These are phyloP conservation scores for Drosophila saltans DNA, from an alignment of 1,140 invertebrate species.

Conservation along the genomic window DNA sequence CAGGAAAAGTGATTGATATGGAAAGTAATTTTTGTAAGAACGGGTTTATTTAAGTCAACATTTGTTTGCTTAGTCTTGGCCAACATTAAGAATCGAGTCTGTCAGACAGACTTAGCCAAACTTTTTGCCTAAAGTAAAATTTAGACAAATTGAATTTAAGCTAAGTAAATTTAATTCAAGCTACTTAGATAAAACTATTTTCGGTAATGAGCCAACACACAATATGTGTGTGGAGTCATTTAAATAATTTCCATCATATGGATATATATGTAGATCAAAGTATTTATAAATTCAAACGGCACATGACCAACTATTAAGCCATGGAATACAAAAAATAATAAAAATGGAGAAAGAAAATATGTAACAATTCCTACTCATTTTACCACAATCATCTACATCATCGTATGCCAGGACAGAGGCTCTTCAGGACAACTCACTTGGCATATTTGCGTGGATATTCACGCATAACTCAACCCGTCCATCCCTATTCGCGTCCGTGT, in stretches of 20 bases:
- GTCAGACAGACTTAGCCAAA: no score
- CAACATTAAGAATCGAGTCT: no score
- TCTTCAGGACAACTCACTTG: slow-evolving; percentile 49
- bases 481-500: background rate
- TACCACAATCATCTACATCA: background rate
- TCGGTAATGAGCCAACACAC: no score
- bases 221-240: no score
- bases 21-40: no score
- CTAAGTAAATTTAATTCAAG: no score
- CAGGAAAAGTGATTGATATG: background rate
- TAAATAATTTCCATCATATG: no score
- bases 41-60: no score
- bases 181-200: no score
- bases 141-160: no score
- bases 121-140: no score
- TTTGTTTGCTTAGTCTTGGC: no score
- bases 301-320: background rate
- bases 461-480: slow-evolving; percentile 45
- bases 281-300: background rate
- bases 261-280: background rate
- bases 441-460: slow-evolving; percentile 39
- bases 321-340: background rate
- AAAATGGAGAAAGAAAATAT: background rate
- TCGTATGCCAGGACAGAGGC: background rate
- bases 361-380: background rate